Base-by-base conservation (phyloP, 2,113 vertebrate species). In the Amblyopsis rosae region DNA sequence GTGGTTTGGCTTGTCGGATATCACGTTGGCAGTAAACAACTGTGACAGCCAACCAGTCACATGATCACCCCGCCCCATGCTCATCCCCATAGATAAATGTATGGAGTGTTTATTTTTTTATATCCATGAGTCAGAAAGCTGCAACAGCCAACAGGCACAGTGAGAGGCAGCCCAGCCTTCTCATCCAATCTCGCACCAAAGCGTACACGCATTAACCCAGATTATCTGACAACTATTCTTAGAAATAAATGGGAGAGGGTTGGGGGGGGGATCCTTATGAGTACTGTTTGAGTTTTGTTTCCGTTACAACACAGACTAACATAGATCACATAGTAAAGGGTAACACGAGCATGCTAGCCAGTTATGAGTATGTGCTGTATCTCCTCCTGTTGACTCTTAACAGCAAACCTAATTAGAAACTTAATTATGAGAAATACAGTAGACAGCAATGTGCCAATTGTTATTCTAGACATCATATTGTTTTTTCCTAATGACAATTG, bases 211-310 rank as follows among this genome's bases (percentile, higher is more conserved):
- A 83, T 85, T 86, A 84, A 84, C 83, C 67, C 78, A 79, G 87
- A 89, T 90, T 88, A 90, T 81, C 69, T 77, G 50, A 0, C 72
- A 70, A 15, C 81, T 89, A 86, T 87, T 89, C 68, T 83, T 83
- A 71, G 78, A 75, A 58, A 78, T 79, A 66, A 82, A 85, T 82
- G 58, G 74, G 82, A 76, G 68, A 66, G 67, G 67, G 78, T 50
- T 69, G 67, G 55, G n/a, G 50, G 76, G 74, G 75, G 47, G 58
- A 17, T 62, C 75, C 32, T 81, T 61, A 73, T 60, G 58, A 60
- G 12, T 51, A 26, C 26, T 26, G 26, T 1, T n/a, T n/a, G n/a
- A n/a, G n/a, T n/a, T 26, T 26, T 26, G 26, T 26, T 26, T 26
- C 26, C 2, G 26, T 26, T 26, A 26, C 2, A 26, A 26, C 26